phyloP scores from a whole-genome alignment of 2,797 vertebrate genomes.

The Garrulus glandarius region DNA sequence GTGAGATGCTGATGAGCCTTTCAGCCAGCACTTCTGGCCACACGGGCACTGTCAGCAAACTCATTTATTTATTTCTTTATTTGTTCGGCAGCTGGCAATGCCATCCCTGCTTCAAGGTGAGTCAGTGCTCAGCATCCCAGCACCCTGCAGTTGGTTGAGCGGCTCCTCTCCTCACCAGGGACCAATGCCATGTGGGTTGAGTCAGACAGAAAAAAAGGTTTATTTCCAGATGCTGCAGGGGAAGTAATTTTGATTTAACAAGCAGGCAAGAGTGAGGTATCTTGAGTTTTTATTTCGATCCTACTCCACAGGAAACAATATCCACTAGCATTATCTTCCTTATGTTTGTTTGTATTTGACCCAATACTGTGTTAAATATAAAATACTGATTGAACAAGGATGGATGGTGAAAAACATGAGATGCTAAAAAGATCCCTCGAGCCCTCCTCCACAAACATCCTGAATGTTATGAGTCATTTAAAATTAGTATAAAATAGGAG shows the following conservation, averaged over 20 bases:
- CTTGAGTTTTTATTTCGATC: constrained; percentile 64
- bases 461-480: neutral
- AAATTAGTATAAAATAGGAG: constrained; percentile 44
- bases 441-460: neutral
- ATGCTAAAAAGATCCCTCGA: constrained; percentile 18
- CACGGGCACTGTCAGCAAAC: neutral
- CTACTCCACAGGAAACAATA: constrained; percentile 51
- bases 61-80: neutral
- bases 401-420: constrained; percentile 26
- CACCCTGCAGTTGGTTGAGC: neutral
- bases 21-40: neutral
- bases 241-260: neutral
- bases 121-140: neutral
- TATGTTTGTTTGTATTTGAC: constrained; percentile 1
- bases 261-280: constrained; percentile 36
- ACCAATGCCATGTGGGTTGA: neutral
- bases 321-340: constrained; percentile 8
- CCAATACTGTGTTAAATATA: constrained; percentile 64
- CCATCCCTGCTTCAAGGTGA: neutral
- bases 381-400: constrained; percentile 54
- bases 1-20: neutral
- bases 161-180: neutral
- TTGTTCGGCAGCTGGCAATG: neutral
- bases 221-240: neutral
- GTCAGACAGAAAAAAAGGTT: neutral